Conservation (phyloP, 2,113 vertebrate species). For the Hyperoodon ampullatus region DNA sequence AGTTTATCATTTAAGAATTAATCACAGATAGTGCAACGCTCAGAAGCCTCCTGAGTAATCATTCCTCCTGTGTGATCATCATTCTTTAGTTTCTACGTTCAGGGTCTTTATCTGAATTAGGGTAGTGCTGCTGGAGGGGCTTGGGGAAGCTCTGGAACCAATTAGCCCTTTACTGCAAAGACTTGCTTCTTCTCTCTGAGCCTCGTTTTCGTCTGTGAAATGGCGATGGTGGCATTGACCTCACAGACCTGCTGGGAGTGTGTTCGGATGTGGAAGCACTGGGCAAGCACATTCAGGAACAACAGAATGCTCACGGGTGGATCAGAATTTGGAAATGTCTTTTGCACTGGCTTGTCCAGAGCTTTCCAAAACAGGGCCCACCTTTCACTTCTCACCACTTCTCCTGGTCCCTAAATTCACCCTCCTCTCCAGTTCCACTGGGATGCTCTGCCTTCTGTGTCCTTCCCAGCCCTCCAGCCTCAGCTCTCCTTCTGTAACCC, state of each 20-base stretch:
- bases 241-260: not conserved
- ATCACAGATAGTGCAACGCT: not conserved
- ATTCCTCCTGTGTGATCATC: accelerated
- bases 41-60: not conserved
- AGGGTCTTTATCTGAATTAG: not conserved
- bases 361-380: not conserved
- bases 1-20: not conserved
- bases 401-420: not conserved
- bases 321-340: not conserved
- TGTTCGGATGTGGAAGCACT: not conserved
- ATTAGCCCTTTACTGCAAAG: not conserved
- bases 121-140: not conserved
- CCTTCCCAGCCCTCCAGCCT: no score
- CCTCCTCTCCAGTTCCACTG: not conserved
- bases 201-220: not conserved
- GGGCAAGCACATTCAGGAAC: not conserved
- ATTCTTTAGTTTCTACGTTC: not conserved
- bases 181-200: not conserved
- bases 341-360: not conserved
- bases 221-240: not conserved
- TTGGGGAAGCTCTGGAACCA: not conserved
- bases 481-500: not conserved
- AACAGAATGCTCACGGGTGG: not conserved
- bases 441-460: not conserved
- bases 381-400: not conserved